phyloP scores from a whole-genome alignment of 2,113 vertebrate species.

The Cacatua alba region DNA sequence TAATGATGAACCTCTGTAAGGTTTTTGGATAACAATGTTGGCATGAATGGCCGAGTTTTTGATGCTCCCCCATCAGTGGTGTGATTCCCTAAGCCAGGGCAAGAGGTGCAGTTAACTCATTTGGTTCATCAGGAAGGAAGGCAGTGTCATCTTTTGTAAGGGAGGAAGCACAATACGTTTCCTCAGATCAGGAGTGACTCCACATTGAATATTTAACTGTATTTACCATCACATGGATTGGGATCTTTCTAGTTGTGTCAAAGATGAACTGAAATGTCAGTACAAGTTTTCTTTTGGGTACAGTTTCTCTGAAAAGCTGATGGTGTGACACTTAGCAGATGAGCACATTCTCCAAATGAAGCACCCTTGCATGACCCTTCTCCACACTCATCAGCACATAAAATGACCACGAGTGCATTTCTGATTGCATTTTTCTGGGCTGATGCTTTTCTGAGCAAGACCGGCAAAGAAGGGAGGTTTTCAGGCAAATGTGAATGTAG shows the following conservation, averaged over 20 bases:
- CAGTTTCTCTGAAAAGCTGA: background rate
- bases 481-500: background rate
- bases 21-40: background rate
- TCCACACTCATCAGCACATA: background rate
- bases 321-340: background rate
- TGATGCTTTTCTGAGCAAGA: background rate
- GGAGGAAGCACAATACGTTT: background rate
- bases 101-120: accelerated
- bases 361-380: background rate
- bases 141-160: background rate
- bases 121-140: background rate
- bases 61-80: background rate
- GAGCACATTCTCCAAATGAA: background rate
- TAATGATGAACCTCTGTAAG: background rate
- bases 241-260: background rate
- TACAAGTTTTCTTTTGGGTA: background rate
- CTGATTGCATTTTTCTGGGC: background rate
- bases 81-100: background rate
- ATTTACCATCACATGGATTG: background rate
- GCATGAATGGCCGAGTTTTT: accelerated
- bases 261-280: background rate
- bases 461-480: background rate
- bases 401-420: background rate
- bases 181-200: background rate
- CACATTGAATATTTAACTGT: background rate